Conservation (phyloP, 2,888 invertebrate species). For the Scaptomyza polygonia region DNA sequence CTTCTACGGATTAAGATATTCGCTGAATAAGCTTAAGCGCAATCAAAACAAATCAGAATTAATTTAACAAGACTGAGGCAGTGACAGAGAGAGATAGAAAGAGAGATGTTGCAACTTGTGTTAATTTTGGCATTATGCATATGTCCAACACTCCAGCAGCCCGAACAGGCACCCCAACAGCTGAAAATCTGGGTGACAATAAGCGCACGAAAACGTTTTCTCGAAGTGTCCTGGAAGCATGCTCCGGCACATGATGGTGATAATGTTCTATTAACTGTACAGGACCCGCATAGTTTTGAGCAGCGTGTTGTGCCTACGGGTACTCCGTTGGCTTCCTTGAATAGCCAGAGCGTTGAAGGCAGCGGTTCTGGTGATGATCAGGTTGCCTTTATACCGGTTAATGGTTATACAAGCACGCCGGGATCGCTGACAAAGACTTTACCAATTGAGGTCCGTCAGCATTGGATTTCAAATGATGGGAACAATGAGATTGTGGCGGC, state of each 20-base stretch:
- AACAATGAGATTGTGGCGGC: conserved; percentile 73
- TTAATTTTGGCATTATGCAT: conserved; percentile 36
- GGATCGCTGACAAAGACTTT: not conserved
- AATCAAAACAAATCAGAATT: conserved; percentile 63
- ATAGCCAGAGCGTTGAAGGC: conserved; percentile 50
- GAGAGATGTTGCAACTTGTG: conserved; percentile 35
- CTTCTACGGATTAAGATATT: not conserved
- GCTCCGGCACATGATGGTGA: conserved; percentile 76
- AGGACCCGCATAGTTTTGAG: conserved; percentile 79
- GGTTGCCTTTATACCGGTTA: conserved; percentile 54
- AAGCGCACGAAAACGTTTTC: conserved; percentile 80
- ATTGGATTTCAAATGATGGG: conserved; percentile 81
- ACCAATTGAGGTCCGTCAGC: conserved; percentile 23
- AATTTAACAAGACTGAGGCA: conserved; percentile 40
- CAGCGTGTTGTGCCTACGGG: conserved; percentile 59
- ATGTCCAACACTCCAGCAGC: conserved; percentile 3
- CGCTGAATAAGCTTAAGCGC: conserved; percentile 62
- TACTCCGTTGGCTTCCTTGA: conserved; percentile 67
- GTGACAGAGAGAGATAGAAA: not conserved
- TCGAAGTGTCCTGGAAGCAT: conserved; percentile 84
- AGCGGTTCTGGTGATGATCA: conserved; percentile 52
- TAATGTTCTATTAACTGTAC: conserved; percentile 78
- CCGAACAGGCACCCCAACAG: not conserved
- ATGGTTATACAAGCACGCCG: conserved; percentile 54
- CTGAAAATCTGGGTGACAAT: conserved; percentile 81